Evolutionary conservation across 2,113 vertebrate genomes (phyloP), one percentile per base, ranked within the genome.

Genomic region (Sander vitreus): DNA sequence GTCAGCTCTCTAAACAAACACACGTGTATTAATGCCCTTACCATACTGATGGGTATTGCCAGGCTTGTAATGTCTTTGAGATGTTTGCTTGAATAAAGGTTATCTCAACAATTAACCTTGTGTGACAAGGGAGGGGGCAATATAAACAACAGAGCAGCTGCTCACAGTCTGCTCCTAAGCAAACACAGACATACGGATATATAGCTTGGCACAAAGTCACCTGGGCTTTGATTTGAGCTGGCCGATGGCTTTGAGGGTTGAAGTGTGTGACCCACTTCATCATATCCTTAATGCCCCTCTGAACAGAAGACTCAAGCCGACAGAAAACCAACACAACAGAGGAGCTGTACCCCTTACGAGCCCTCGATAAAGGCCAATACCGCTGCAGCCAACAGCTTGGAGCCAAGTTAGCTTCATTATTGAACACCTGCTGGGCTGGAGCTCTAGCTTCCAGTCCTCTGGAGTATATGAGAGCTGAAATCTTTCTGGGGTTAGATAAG

Each of bases 41-140:
- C 72, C 47, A 69, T 47, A 50, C 71, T 57, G 75, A 73, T 6
- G 16, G 16, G 65, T 71, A 18, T 58, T 72, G 73, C 54, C 83
- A 77, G 81, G 25, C 74, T 80, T 81, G 65, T 80, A 80, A 89
- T 89, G 71, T 90, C 79, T 93, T 80, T 54, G 73, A 85, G 80
- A 79, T 86, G 85, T 88, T 90, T 89, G 79, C 76, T 76, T 39
- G 75, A 64, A 88, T 80, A 83, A 91, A 91, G 95, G 93, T 92
- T 91, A 81, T 79, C 78, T 74, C 70, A 87, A 88, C 93, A 93
- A 95, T 94, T 94, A 95, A 95, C 92, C 94, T 93, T 76, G 88
- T 82, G 84, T 79, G 87, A 90, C 64, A 67, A 88, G 66, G 73
- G 66, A 73, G 69, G 85, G 48, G 85, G 89, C 80, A 81, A 68